Conservation (phyloP, 1,140 invertebrate genomes). For the Drosophila tsacasi region DNA sequence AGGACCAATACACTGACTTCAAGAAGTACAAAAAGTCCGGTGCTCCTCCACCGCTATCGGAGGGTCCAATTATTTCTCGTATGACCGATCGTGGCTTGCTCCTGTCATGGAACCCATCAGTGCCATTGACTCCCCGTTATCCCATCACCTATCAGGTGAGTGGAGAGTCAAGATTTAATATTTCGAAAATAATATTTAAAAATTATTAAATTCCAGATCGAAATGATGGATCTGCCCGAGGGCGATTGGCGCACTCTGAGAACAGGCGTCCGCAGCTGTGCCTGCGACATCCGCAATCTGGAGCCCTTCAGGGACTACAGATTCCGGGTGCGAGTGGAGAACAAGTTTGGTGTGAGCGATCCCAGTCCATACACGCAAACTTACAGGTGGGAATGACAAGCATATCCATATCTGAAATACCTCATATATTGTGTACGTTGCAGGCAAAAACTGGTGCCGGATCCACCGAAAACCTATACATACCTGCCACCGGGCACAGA, state of each 20-base stretch:
- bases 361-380: slow-evolving; percentile 95
- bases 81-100: slow-evolving; percentile 94
- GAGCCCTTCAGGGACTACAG: slow-evolving; percentile 95
- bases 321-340: slow-evolving; percentile 97
- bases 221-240: slow-evolving; percentile 95
- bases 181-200: too few species aligned
- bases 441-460: slow-evolving; percentile 91
- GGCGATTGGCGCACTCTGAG: slow-evolving; percentile 95
- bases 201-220: slow-evolving; percentile 86
- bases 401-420: too few species aligned
- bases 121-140: slow-evolving; percentile 91
- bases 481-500: slow-evolving; percentile 93
- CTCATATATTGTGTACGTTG: neutral
- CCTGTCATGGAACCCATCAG: slow-evolving; percentile 96
- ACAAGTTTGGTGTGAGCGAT: slow-evolving; percentile 98
- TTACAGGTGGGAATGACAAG: slow-evolving; percentile 85
- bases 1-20: slow-evolving; percentile 93
- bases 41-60: slow-evolving; percentile 92
- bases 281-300: slow-evolving; percentile 93
- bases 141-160: slow-evolving; percentile 94
- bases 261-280: slow-evolving; percentile 92
- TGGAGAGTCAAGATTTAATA: neutral
- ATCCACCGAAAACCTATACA: slow-evolving; percentile 91
- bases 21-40: slow-evolving; percentile 93
- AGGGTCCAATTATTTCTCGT: slow-evolving; percentile 94